Evolutionary conservation across 2,113 vertebrate genomes (phyloP).

Genomic region (Dromiciops gliroides): DNA sequence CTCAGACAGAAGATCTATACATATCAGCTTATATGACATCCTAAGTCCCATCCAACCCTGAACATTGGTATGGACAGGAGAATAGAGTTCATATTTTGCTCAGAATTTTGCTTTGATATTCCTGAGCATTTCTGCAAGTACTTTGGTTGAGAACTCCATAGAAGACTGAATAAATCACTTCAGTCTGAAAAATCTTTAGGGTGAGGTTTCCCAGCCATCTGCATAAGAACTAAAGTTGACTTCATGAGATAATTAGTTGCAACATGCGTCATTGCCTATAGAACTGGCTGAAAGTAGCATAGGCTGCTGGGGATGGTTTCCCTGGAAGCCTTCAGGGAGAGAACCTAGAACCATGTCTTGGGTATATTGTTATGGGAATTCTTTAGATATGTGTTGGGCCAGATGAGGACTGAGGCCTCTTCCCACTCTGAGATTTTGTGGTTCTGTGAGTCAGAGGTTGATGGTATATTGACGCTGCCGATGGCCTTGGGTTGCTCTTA

Average conservation of each 20-base stretch:
- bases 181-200: not conserved
- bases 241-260: not conserved
- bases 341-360: not conserved
- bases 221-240: not conserved
- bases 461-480: not conserved
- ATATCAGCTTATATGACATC: not conserved
- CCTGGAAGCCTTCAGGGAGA: not conserved
- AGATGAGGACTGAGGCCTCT: not conserved
- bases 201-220: not conserved
- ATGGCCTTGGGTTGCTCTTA: not conserved
- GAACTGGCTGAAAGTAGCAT: not conserved
- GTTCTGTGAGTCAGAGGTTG: not conserved
- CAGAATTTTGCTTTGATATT: not conserved
- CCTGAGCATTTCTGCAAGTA: not conserved
- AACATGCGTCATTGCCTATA: not conserved
- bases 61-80: not conserved
- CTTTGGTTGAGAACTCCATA: not conserved
- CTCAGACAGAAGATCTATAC: not conserved
- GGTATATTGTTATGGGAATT: not conserved
- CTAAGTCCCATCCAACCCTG: not conserved
- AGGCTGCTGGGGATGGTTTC: not conserved
- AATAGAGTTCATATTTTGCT: not conserved
- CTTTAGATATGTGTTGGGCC: not conserved
- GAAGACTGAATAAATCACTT: not conserved
- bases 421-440: not conserved